Conservation (phyloP, 2,113 vertebrate species). For the Hystrix cristata region DNA sequence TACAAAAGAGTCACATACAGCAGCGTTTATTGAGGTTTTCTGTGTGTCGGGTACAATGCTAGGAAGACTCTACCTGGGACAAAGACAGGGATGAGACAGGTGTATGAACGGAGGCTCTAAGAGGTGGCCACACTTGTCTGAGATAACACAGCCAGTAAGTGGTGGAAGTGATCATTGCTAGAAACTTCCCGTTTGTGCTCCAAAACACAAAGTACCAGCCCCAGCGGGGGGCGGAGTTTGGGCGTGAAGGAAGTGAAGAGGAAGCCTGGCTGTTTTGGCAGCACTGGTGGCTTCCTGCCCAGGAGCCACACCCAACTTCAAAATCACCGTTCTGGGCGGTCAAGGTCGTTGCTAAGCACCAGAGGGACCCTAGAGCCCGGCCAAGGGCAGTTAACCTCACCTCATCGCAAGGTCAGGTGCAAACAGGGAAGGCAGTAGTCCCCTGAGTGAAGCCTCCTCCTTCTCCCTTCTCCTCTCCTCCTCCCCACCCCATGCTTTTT, state of each 20-base stretch:
- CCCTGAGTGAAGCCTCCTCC: neutral
- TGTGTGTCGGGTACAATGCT: neutral
- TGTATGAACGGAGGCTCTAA: neutral
- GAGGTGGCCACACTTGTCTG: neutral
- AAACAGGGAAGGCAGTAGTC: neutral
- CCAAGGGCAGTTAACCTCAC: neutral
- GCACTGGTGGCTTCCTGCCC: conserved; percentile 69
- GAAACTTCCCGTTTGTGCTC: conserved; percentile 15
- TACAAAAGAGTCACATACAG: neutral
- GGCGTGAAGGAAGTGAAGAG: conserved; percentile 65
- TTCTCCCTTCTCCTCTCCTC: neutral
- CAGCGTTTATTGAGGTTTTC: neutral
- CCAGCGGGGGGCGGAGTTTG: neutral
- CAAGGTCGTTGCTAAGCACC: conserved; percentile 61
- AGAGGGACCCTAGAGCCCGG: neutral
- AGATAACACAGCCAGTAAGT: neutral
- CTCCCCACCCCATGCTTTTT: neutral
- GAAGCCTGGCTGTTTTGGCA: conserved; percentile 42
- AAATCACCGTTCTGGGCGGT: conserved; percentile 39
- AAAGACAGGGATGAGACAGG: neutral
- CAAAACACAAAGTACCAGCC: conserved; percentile 3
- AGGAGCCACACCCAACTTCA: conserved; percentile 72
- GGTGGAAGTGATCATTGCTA: neutral
- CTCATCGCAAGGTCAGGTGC: neutral
- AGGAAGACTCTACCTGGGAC: neutral